phyloP scores from a whole-genome alignment of 2,888 invertebrate genomes.

The Microctonus brassicae region DNA sequence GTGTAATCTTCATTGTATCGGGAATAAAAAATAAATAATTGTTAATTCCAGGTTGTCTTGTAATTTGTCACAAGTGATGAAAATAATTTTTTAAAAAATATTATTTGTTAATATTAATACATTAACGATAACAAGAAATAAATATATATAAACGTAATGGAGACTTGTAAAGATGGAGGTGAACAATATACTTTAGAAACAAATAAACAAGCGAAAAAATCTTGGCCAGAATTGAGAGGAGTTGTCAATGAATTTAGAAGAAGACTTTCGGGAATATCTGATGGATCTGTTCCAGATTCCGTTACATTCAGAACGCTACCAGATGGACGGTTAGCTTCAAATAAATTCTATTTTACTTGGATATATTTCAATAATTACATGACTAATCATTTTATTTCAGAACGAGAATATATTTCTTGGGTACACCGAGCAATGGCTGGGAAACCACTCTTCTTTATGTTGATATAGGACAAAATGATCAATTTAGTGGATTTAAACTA shows the following conservation, averaged over 20 bases:
- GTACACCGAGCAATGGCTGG: slow-evolving; percentile 89
- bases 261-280: slow-evolving; percentile 82
- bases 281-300: slow-evolving; percentile 83
- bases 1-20: too few species aligned
- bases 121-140: too few species aligned
- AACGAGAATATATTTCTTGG: slow-evolving; percentile 89
- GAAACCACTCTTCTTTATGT: slow-evolving; percentile 90
- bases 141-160: slow-evolving; percentile 46
- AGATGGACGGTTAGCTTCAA: slow-evolving; percentile 73
- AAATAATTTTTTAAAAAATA: too few species aligned
- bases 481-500: slow-evolving; percentile 74
- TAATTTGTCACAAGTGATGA: too few species aligned
- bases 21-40: too few species aligned
- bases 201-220: slow-evolving; percentile 60
- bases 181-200: slow-evolving; percentile 39
- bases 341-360: background rate
- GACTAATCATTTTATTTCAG: slow-evolving; percentile 63
- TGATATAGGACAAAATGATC: slow-evolving; percentile 80
- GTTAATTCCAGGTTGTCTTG: too few species aligned
- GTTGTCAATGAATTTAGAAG: slow-evolving; percentile 86
- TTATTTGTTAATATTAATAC: too few species aligned
- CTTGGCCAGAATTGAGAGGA: slow-evolving; percentile 85
- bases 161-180: slow-evolving; percentile 51
- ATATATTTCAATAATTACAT: background rate
- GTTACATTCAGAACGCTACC: slow-evolving; percentile 84